These are phyloP conservation scores for Drosophila seguyi DNA, from an alignment of 1,140 invertebrate genomes.

Conservation along the genomic window DNA sequence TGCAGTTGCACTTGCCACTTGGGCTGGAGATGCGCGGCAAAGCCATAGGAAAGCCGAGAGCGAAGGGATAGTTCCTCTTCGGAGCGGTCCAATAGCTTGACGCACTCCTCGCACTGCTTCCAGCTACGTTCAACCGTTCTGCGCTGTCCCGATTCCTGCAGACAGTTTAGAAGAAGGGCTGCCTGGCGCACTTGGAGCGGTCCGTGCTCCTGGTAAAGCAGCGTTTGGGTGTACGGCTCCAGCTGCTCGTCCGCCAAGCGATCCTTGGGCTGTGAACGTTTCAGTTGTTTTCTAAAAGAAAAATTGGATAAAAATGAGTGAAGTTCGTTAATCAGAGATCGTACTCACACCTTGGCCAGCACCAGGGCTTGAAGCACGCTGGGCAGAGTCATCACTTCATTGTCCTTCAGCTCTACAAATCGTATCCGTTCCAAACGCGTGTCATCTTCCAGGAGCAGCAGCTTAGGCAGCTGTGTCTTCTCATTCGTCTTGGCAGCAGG, in stretches of 20 bases:
- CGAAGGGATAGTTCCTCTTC: conserved; percentile 30
- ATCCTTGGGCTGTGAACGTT: conserved; percentile 91
- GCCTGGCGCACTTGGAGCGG: conserved; percentile 90
- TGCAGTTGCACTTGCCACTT: conserved; percentile 91
- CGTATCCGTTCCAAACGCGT: conserved; percentile 91
- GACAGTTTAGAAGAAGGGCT: conserved; percentile 90
- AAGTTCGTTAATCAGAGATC: conserved; percentile 19
- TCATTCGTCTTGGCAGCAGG: conserved; percentile 86
- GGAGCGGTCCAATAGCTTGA: conserved; percentile 85
- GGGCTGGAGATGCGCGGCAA: conserved; percentile 89
- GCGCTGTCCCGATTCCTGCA: conserved; percentile 90
- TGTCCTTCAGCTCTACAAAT: conserved; percentile 88
- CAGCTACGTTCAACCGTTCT: conserved; percentile 94
- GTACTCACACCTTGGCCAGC: conserved; percentile 88
- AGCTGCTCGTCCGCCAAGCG: conserved; percentile 92
- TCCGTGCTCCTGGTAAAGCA: conserved; percentile 88
- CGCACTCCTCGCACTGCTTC: conserved; percentile 93
- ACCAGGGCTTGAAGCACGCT: conserved; percentile 92
- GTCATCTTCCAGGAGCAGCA: conserved; percentile 93
- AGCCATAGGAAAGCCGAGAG: conserved; percentile 87
- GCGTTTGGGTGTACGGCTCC: conserved; percentile 90
- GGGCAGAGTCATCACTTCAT: conserved; percentile 87
- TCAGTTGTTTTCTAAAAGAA: conserved; percentile 86
- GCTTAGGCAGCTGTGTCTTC: conserved; percentile 86
- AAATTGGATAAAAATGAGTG: conserved; percentile 71